These are phyloP conservation scores for Mimachlamys varia DNA, from an alignment of 2,888 invertebrate genomes.

Conservation along the genomic window DNA sequence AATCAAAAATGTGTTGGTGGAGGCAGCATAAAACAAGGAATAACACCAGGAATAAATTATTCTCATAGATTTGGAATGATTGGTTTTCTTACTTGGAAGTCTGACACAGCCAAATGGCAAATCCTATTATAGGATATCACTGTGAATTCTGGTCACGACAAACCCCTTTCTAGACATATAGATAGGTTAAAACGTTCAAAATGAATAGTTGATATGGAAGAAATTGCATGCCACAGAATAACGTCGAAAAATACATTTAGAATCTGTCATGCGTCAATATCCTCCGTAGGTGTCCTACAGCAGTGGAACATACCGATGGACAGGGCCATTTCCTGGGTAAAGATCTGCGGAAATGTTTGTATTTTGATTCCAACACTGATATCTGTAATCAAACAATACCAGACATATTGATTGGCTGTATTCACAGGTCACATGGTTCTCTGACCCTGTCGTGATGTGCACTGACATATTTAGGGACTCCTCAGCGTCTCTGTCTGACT, in stretches of 20 bases:
- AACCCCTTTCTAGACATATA: not conserved
- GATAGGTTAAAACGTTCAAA: not conserved
- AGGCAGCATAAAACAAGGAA: no score
- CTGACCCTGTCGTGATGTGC: not conserved
- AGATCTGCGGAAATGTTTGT: not conserved
- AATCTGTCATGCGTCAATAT: not conserved
- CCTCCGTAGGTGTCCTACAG: not conserved
- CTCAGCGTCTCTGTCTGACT: not conserved
- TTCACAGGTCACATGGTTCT: conserved; percentile 8
- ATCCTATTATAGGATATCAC: not conserved
- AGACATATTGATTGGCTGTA: conserved; percentile 28
- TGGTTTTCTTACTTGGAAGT: not conserved
- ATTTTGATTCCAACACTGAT: not conserved
- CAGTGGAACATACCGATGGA: not conserved
- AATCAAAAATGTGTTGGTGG: not conserved
- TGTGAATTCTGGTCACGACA: not conserved
- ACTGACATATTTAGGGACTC: not conserved
- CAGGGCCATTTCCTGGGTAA: not conserved
- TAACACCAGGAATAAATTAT: not conserved
- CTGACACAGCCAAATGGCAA: not conserved
- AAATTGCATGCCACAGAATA: conserved; percentile 2
- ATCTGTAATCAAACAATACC: conserved; percentile 9
- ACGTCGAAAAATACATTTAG: not conserved
- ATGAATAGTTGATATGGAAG: conserved; percentile 8
- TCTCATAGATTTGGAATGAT: not conserved